Evolutionary conservation across 2,113 vertebrate species (phyloP).

Genomic region (Archocentrus centrarchus): DNA sequence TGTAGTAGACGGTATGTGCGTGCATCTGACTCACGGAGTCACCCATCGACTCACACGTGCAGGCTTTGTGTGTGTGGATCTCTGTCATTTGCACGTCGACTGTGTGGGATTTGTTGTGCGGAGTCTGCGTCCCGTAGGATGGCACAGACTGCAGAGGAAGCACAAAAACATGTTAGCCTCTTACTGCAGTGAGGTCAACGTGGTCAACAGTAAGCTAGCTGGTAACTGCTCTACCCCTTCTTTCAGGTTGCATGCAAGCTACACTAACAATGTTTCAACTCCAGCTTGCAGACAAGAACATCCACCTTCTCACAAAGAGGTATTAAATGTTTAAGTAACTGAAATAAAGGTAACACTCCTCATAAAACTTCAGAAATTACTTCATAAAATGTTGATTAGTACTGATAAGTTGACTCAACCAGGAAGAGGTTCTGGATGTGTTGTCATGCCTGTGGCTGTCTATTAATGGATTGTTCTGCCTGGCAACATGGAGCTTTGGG

Average conservation of each 20-base stretch:
- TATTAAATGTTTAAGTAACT: not conserved
- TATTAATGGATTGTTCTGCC: not conserved
- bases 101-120: constrained; percentile 58
- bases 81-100: constrained; percentile 73
- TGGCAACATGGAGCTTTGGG: not conserved
- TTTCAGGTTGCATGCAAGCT: not conserved
- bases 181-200: not conserved
- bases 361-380: not conserved
- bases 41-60: constrained; percentile 70
- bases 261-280: not conserved
- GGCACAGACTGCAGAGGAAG: constrained; percentile 50
- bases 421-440: not conserved
- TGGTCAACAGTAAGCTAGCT: not conserved
- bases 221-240: rapidly evolving
- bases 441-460: not conserved
- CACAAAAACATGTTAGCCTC: not conserved
- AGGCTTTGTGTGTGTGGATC: constrained; percentile 74
- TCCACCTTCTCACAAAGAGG: not conserved
- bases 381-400: not conserved
- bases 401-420: not conserved
- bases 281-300: not conserved
- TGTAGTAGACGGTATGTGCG: constrained; percentile 82
- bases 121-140: constrained; percentile 68
- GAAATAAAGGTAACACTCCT: not conserved
- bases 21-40: constrained; percentile 67